A percentile compares a stretch with the other conserved stretches of the same genome.
phyloP scores from a whole-genome alignment of 2,888 invertebrate genomes.

The Ligdia adustata region DNA sequence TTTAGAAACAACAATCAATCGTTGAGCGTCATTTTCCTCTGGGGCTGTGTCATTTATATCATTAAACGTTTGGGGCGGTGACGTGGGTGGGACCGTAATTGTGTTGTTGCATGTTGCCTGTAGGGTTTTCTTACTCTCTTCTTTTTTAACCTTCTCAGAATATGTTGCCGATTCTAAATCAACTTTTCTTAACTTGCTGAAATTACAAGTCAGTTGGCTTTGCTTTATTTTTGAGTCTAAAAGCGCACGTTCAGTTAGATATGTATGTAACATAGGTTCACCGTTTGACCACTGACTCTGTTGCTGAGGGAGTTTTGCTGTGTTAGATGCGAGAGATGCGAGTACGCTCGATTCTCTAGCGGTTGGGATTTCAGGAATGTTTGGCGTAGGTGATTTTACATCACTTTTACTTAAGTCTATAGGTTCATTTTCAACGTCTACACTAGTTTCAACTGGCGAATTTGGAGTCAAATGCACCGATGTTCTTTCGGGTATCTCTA shows the following conservation, averaged over 20 bases:
- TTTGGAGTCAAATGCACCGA: slow-evolving; percentile 47
- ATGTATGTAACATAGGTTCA: slow-evolving; percentile 88
- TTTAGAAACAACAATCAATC: slow-evolving; percentile 40
- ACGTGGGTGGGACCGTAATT: slow-evolving; percentile 40
- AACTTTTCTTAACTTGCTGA: slow-evolving; percentile 66
- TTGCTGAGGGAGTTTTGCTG: slow-evolving; percentile 84
- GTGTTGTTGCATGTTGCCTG: slow-evolving; percentile 40
- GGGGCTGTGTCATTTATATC: slow-evolving; percentile 43
- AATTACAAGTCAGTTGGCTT: slow-evolving; percentile 78
- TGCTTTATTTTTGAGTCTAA: slow-evolving; percentile 89
- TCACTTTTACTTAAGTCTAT: slow-evolving; percentile 79
- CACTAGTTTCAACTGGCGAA: slow-evolving; percentile 55
- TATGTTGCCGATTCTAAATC: slow-evolving; percentile 61
- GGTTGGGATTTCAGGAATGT: slow-evolving; percentile 82
- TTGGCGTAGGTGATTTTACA: slow-evolving; percentile 54
- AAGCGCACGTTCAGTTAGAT: slow-evolving; percentile 88
- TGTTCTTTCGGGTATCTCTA: slow-evolving; percentile 60
- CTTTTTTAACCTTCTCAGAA: slow-evolving; percentile 50
- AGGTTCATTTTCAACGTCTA: slow-evolving; percentile 80
- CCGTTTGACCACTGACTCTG: slow-evolving; percentile 83
- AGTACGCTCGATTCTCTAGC: slow-evolving; percentile 85
- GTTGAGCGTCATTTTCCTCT: slow-evolving; percentile 43
- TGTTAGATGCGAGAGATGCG: slow-evolving; percentile 86
- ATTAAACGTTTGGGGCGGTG: slow-evolving; percentile 38
- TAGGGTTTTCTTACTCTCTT: slow-evolving; percentile 44